A percentile compares a stretch with the other conserved stretches of the same genome.
Conservation (phyloP, 1,140 invertebrate genomes). For the Nasonia longicornis region DNA sequence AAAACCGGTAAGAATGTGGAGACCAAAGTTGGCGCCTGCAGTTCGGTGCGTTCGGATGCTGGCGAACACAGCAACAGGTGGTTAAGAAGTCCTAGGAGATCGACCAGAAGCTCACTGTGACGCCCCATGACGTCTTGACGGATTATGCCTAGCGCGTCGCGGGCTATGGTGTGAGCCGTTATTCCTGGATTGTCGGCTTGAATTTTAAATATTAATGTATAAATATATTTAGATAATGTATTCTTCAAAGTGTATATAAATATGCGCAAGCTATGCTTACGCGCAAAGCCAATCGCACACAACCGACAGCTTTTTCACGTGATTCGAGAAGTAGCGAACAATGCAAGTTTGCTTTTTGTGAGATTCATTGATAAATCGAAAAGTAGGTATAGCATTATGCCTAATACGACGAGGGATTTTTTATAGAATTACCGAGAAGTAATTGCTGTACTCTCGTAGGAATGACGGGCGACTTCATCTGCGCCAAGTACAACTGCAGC, state of each 20-base stretch:
- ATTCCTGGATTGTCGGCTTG: conserved; percentile 63
- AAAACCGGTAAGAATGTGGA: conserved; percentile 67
- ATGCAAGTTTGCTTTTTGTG: neutral
- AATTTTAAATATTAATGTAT: neutral
- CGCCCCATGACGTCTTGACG: conserved; percentile 63
- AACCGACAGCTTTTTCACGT: neutral
- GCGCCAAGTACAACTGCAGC: conserved; percentile 62
- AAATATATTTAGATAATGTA: neutral
- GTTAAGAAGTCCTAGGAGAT: conserved; percentile 63
- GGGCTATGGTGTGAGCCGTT: conserved; percentile 62
- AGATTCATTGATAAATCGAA: neutral
- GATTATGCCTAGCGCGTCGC: conserved; percentile 66
- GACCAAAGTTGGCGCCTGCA: conserved; percentile 64
- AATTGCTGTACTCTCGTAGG: conserved; percentile 65
- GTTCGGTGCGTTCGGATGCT: conserved; percentile 62
- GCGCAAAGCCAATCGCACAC: neutral
- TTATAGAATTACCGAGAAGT: conserved; percentile 58
- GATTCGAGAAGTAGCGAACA: neutral
- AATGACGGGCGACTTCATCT: conserved; percentile 64
- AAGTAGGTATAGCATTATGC: neutral
- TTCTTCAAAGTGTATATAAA: neutral
- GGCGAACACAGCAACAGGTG: conserved; percentile 62
- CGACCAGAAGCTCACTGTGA: conserved; percentile 60
- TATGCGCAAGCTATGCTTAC: neutral
- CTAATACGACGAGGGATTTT: neutral